Percentiles rank a stretch among this genome's conserved stretches.
phyloP scores from a whole-genome alignment of 2,888 invertebrate species.

The Yponomeuta sedellus region DNA sequence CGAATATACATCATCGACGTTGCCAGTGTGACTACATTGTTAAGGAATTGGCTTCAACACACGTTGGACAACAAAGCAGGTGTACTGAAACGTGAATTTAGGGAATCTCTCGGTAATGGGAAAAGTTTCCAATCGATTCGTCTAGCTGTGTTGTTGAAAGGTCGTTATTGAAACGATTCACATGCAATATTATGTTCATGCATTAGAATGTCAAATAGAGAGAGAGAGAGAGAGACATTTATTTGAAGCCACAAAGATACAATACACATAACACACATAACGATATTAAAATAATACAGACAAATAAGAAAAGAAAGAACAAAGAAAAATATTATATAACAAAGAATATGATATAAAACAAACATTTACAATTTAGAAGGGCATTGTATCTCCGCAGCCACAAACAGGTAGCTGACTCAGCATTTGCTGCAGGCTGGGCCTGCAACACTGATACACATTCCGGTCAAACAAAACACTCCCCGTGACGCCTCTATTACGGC shows the following conservation, averaged over 20 bases:
- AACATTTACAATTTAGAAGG: too few relatives aligned
- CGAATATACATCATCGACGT: not conserved
- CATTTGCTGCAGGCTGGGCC: too few relatives aligned
- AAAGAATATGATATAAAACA: too few relatives aligned
- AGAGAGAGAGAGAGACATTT: too few relatives aligned
- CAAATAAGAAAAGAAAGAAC: too few relatives aligned
- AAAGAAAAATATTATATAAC: too few relatives aligned
- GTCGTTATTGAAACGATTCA: not conserved
- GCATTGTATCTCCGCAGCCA: too few relatives aligned
- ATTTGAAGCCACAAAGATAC: too few relatives aligned
- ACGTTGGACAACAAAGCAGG: conserved; percentile 1
- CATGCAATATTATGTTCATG: not conserved
- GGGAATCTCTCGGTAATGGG: conserved; percentile 36
- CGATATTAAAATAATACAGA: too few relatives aligned
- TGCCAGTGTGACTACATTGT: not conserved
- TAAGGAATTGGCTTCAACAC: conserved; percentile 1
- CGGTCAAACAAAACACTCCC: not conserved
- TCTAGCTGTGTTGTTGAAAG: conserved; percentile 21
- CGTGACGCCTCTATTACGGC: not conserved
- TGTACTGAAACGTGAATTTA: not conserved
- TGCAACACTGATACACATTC: too few relatives aligned
- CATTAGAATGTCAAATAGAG: not conserved
- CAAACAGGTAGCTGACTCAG: too few relatives aligned
- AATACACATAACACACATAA: too few relatives aligned
- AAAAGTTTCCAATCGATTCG: conserved; percentile 55